phyloP scores from a whole-genome alignment of 2,888 invertebrate genomes.

The Arrhopalites spinosus region DNA sequence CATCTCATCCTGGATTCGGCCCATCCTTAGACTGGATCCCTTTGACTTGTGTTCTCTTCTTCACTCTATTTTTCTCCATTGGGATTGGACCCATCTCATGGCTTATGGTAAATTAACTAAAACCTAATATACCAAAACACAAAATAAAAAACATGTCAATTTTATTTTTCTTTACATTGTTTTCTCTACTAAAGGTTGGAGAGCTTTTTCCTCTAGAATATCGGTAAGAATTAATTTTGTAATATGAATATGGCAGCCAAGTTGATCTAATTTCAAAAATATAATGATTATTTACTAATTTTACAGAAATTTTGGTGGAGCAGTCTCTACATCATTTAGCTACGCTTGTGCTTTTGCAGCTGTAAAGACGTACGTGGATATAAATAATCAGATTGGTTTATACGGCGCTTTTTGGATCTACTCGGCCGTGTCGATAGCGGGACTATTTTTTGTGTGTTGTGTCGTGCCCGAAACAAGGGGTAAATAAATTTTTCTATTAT shows the following conservation, averaged over 20 bases:
- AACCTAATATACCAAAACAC: neutral
- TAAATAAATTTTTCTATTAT: too few relatives aligned
- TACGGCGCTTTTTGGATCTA: constrained; percentile 89
- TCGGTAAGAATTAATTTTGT: constrained; percentile 41
- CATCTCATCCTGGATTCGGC: constrained; percentile 54
- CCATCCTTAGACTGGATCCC: constrained; percentile 74
- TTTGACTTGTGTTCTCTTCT: constrained; percentile 77
- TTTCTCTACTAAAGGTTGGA: constrained; percentile 62
- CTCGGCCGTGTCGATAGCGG: constrained; percentile 78
- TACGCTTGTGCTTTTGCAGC: constrained; percentile 85
- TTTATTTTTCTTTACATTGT: neutral
- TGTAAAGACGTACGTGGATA: constrained; percentile 84
- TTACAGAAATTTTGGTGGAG: constrained; percentile 83
- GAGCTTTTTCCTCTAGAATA: constrained; percentile 79
- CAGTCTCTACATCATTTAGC: constrained; percentile 83
- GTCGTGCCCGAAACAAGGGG: constrained; percentile 86
- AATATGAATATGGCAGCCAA: neutral
- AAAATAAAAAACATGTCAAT: neutral
- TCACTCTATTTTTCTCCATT: constrained; percentile 83
- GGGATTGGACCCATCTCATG: constrained; percentile 88
- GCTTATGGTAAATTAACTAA: constrained; percentile 64
- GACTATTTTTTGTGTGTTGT: constrained; percentile 81
- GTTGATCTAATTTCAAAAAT: neutral
- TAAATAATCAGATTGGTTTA: constrained; percentile 74
- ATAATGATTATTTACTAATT: too few relatives aligned